Evolutionary conservation across 2,113 vertebrate genomes (phyloP), one percentile per base, ranked within the genome.

Genomic region (Orthochromis malagaraziensis): DNA sequence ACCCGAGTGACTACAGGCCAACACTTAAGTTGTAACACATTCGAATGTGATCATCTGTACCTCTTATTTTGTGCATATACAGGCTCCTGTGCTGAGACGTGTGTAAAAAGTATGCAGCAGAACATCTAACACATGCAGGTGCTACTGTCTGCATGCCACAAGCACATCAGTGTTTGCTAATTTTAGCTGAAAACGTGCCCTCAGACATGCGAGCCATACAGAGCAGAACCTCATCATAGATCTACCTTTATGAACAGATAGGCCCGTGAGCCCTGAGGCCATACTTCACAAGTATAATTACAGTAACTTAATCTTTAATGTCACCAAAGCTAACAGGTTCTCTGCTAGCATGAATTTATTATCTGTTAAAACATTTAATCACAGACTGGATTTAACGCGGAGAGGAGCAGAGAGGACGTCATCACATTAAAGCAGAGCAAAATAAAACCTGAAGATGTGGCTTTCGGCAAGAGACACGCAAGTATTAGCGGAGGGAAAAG

Each of bases 231-330:
- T 47, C 51, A 81, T 65, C 86, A 77, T 47, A 77, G 21, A n/a
- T 17, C 33, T 6, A 70, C 77, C 31, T 68, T 33, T 55, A 33
- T 24, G 31, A 10, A 19, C 31, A 57, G 79, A 65, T 58, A 77
- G 19, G 70, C 7, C 42, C 6, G 42, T 6, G 1, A 21, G 21
- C 79, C 82, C 68, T 0, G 19, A 77, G 79, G 84, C 42, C 4
- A 2, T 16, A 47, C 79, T 87, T 70, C 51, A 68, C 68, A 54
- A 65, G 85, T 49, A 79, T 83, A 65, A 83, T 85, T 85, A 60
- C 54, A 47, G 24, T 45, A 68, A 83, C 54, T 75, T 65, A 65
- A 87, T 87, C 79, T 82, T 82, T 92, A 70, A 86, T 84, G 77
- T 68, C 86, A 84, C 47, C 38, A 77, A 40, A 82, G 88, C 79